Conservation (phyloP, 2,888 invertebrate species). For the Orgyia antiqua region DNA sequence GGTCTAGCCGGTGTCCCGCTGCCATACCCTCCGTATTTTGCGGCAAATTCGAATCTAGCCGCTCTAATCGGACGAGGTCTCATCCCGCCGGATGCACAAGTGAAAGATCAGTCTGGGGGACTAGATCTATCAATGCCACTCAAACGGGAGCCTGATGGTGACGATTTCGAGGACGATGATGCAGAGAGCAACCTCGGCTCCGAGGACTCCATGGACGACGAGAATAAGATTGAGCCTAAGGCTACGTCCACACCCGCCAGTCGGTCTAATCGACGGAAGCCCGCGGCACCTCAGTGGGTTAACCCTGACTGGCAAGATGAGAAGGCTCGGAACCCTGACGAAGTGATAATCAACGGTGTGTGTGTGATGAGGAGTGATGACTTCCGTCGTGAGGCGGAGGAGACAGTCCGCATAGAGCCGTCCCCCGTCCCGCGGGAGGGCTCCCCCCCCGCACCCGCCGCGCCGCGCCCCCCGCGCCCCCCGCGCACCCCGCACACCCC, state of each 20-base stretch:
- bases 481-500: slow-evolving; percentile 34
- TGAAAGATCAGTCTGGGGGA: slow-evolving; percentile 90
- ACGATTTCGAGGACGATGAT: slow-evolving; percentile 89
- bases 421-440: slow-evolving; percentile 81
- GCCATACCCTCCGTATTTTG: slow-evolving; percentile 87
- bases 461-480: slow-evolving; percentile 34
- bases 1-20: slow-evolving; percentile 87
- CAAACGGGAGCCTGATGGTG: slow-evolving; percentile 86
- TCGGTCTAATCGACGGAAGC: slow-evolving; percentile 87
- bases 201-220: slow-evolving; percentile 79
- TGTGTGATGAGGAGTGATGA: slow-evolving; percentile 94
- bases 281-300: slow-evolving; percentile 98
- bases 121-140: slow-evolving; percentile 92
- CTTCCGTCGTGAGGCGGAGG: slow-evolving; percentile 81
- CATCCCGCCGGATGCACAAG: slow-evolving; percentile 76
- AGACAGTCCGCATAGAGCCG: slow-evolving; percentile 87
- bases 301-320: slow-evolving; percentile 95
- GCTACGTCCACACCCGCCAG: slow-evolving; percentile 66
- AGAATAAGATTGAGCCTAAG: slow-evolving; percentile 79
- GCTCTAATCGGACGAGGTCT: slow-evolving; percentile 85
- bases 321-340: slow-evolving; percentile 79
- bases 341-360: slow-evolving; percentile 95
- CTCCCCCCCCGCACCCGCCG: slow-evolving; percentile 48
- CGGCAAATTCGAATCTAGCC: slow-evolving; percentile 85
- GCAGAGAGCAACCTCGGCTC: slow-evolving; percentile 87